Percentiles rank a stretch among this genome's conserved stretches.
These are phyloP conservation scores for Chroicocephalus ridibundus DNA, from an alignment of 2,113 vertebrate species.

Conservation along the genomic window DNA sequence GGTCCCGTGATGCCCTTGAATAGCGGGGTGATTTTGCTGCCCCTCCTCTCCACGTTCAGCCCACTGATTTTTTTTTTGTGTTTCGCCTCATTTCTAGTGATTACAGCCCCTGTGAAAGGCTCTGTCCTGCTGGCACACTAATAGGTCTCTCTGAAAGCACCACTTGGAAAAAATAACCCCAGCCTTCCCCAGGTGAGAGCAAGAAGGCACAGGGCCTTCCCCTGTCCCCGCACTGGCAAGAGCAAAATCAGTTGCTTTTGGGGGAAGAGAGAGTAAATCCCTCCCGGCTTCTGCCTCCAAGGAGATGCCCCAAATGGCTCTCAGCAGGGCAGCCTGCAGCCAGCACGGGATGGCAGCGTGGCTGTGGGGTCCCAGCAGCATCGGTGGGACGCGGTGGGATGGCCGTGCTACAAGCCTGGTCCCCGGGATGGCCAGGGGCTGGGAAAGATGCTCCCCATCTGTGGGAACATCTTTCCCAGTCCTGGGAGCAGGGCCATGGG, in stretches of 20 bases:
- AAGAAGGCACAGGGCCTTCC: background rate
- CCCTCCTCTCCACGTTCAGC: background rate
- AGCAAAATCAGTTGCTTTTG: background rate
- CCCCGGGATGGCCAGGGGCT: fast-evolving
- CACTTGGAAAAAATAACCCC: background rate
- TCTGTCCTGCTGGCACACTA: background rate
- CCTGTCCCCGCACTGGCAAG: background rate
- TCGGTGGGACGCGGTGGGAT: fast-evolving
- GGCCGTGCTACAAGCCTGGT: fast-evolving
- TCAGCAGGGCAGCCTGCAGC: background rate
- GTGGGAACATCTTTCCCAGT: background rate
- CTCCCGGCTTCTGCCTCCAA: background rate
- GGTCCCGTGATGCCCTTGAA: background rate
- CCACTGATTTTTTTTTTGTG: background rate
- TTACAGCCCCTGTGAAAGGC: background rate
- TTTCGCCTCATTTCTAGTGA: background rate
- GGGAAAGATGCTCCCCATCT: background rate
- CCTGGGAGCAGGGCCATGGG: fast-evolving
- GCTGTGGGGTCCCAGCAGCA: fast-evolving
- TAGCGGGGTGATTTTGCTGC: background rate
- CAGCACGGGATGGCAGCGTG: fast-evolving
- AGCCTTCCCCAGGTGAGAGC: background rate
- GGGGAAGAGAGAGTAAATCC: background rate
- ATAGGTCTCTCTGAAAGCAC: background rate
- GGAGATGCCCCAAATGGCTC: background rate